Evolutionary conservation across 2,797 vertebrate species (phyloP), one percentile per base, ranked within the genome.

Genomic region (Brachymystax lenok): DNA sequence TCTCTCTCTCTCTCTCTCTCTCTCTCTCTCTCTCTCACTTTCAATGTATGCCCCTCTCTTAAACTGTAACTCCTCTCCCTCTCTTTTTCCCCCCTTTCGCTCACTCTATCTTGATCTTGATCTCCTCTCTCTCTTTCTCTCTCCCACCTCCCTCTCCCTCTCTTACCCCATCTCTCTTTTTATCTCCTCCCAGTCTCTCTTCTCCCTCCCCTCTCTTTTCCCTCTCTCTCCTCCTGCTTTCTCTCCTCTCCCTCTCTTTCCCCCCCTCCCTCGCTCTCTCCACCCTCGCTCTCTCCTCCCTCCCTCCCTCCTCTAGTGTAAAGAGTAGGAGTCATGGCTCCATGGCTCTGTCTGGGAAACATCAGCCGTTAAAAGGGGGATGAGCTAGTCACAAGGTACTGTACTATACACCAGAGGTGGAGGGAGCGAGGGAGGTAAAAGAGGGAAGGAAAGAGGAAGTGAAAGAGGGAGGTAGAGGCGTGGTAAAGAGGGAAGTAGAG

Each of bases 311-410:
- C 4, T 67, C 46, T 35, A 52, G 28, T 13, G 21, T 27, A 72
- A 59, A 21, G 27, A 6, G 46, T 17, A 59, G 79, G 74, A 79
- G 75, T 82, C 74, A 66, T 30, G 17, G 54, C 54, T 52, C 63
- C 46, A 17, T 56, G 59, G 63, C 51, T 72, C 66, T 40, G 69
- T 56, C 78, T 79, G 74, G 74, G 61, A 76, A 75, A 46, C 21
- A 76, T 79, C 78, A 79, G 40, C 69, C 59, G 5, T 28, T 46
- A 63, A n/a, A 66, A 59, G 17, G 56, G 52, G 69, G 59, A 75
- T 63, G 35, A n/a, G 59, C 19, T 21, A 10, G 46, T 59, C 68
- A 69, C 56, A 72, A 2, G 66, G 63, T 51, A 74, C 68, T 21
- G 4, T 19, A n/a, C 33, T 33, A 19, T 24, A 27, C 21, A 30